phyloP scores from a whole-genome alignment of 2,797 vertebrate genomes.

The Danio albolineatus region DNA sequence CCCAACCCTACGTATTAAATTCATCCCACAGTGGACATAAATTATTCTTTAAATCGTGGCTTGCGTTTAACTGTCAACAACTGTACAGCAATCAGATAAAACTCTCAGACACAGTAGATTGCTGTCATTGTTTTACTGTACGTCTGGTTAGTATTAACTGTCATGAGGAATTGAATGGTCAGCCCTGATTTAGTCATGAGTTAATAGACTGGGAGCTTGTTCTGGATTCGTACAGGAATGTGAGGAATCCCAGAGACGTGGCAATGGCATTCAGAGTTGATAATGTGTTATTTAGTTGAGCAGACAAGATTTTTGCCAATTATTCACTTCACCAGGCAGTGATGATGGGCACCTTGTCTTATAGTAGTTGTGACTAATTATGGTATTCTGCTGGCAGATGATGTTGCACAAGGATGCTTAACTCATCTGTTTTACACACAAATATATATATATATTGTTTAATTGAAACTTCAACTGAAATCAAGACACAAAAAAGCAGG shows the following conservation, averaged over 20 bases:
- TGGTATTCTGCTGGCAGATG: background rate
- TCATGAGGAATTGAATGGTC: background rate
- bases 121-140: background rate
- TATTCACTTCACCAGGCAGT: background rate
- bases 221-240: background rate
- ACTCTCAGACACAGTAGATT: background rate
- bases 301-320: background rate
- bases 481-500: too few relatives aligned
- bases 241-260: background rate
- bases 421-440: too few relatives aligned
- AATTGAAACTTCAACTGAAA: too few relatives aligned
- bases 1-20: background rate
- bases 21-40: background rate
- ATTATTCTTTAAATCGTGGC: background rate
- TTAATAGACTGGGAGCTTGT: background rate
- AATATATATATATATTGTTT: too few relatives aligned
- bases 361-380: background rate
- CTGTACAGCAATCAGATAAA: background rate
- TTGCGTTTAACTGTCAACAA: background rate
- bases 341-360: background rate
- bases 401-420: too few relatives aligned
- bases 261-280: background rate
- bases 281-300: slow-evolving; percentile 1
- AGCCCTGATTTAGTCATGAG: background rate
- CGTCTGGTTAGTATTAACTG: background rate